Percentiles rank a stretch among this genome's conserved stretches.
Conservation (phyloP, 1,140 invertebrate species). For the Listronotus bonariensis region DNA sequence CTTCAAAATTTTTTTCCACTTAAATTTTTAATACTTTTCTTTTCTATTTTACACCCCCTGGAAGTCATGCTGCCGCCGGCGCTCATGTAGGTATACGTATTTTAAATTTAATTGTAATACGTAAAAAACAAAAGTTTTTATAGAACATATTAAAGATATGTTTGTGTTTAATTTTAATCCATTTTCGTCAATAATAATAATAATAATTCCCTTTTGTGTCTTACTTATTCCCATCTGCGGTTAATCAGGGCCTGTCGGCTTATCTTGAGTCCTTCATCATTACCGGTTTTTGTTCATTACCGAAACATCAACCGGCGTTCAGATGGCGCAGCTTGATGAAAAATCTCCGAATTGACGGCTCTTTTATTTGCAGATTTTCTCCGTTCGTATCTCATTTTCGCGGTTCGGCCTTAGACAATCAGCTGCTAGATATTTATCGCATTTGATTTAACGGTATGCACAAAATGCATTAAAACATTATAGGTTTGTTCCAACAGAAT, state of each 20-base stretch:
- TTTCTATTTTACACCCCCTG: too few species aligned
- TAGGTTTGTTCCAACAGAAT: too few species aligned
- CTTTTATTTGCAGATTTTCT: conserved; percentile 56
- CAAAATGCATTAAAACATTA: too few species aligned
- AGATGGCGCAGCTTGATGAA: conserved; percentile 54
- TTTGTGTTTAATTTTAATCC: too few species aligned
- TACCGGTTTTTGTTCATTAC: conserved; percentile 57
- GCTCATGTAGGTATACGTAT: too few species aligned
- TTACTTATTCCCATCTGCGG: conserved; percentile 50
- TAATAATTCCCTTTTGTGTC: conserved; percentile 24
- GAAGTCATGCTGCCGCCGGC: too few species aligned
- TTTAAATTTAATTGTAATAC: too few species aligned
- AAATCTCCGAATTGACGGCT: conserved; percentile 56
- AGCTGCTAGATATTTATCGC: conserved; percentile 26
- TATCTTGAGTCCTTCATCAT: conserved; percentile 53
- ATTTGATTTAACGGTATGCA: not conserved
- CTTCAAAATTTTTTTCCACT: too few species aligned
- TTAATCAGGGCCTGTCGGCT: conserved; percentile 53
- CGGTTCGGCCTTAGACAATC: conserved; percentile 52
- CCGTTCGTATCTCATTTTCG: conserved; percentile 55
- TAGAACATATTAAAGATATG: too few species aligned
- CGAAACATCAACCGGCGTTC: conserved; percentile 52
- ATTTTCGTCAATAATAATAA: too few species aligned
- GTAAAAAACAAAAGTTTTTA: too few species aligned
- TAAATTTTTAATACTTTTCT: too few species aligned